phyloP scores from a whole-genome alignment of 2,888 invertebrate genomes.

The Volucella inflata region DNA sequence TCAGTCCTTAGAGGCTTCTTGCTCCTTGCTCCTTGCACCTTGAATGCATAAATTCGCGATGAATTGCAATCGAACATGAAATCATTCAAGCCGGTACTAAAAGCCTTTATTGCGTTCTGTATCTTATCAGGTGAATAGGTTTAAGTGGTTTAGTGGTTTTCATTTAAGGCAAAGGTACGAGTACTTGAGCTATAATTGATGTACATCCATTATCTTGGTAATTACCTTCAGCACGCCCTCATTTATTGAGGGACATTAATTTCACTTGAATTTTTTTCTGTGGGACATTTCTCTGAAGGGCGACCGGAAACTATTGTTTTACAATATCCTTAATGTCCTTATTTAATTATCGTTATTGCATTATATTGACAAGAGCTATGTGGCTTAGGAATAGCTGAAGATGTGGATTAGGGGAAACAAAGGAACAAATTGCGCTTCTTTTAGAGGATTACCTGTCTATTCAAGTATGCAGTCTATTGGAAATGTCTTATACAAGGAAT shows the following conservation, averaged over 20 bases:
- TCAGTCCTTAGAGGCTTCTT: conserved; percentile 31
- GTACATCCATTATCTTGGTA: conserved; percentile 58
- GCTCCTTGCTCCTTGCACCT: too few relatives aligned
- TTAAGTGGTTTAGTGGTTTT: not conserved
- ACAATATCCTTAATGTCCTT: conserved; percentile 45
- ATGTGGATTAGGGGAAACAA: not conserved
- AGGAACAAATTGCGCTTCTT: not conserved
- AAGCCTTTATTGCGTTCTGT: conserved; percentile 17
- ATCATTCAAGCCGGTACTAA: conserved; percentile 37
- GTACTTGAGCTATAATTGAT: conserved; percentile 58
- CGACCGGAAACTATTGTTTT: conserved; percentile 37
- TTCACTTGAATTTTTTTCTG: conserved; percentile 42
- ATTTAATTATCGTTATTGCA: conserved; percentile 65
- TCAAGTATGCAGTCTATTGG: too few relatives aligned
- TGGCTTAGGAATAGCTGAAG: not conserved
- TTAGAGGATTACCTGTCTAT: not conserved
- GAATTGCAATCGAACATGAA: conserved; percentile 73
- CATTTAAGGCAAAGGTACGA: not conserved
- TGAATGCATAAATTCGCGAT: conserved; percentile 60
- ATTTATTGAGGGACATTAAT: conserved; percentile 47
- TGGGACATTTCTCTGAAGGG: conserved; percentile 22
- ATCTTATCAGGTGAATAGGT: conserved; percentile 32
- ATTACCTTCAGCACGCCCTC: conserved; percentile 45
- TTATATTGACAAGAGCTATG: conserved; percentile 32
- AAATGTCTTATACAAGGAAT: too few relatives aligned